These are phyloP conservation scores for Coendou prehensilis DNA, from an alignment of 2,797 vertebrate species.

Conservation along the genomic window DNA sequence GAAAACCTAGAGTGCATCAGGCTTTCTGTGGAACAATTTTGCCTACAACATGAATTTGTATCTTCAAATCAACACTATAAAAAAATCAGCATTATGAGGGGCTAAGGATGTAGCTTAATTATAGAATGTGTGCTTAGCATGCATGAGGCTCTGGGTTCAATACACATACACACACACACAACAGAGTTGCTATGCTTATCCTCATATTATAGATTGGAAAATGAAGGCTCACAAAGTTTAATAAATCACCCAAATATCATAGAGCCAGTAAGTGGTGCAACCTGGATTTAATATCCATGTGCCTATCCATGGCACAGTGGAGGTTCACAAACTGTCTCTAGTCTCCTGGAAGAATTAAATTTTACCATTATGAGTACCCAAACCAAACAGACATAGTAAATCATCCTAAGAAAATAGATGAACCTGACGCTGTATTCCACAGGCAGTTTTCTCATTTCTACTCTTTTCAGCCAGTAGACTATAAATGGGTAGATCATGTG, in stretches of 20 bases:
- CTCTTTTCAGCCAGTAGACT: neutral
- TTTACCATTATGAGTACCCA: neutral
- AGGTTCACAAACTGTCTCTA: too few relatives aligned
- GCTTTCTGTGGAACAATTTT: neutral
- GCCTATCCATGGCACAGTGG: neutral
- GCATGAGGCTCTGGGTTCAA: neutral
- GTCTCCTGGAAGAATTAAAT: neutral
- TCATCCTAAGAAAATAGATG: neutral
- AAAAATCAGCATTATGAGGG: too few relatives aligned
- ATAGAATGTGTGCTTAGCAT: neutral
- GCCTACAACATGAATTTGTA: neutral
- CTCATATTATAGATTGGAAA: constrained; percentile 22
- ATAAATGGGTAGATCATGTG: neutral
- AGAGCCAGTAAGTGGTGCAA: neutral
- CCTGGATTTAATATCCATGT: neutral
- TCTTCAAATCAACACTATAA: neutral
- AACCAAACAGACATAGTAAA: neutral
- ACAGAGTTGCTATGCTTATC: constrained; percentile 54
- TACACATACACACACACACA: neutral
- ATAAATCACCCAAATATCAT: neutral
- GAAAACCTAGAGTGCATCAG: neutral
- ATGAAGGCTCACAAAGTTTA: neutral
- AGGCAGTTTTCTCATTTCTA: neutral
- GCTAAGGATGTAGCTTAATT: neutral
- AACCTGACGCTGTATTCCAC: neutral